Percentiles rank a stretch among this genome's conserved stretches.
These are phyloP conservation scores for Tetramorium parvispinum DNA, from an alignment of 1,140 invertebrate genomes.

Conservation along the genomic window DNA sequence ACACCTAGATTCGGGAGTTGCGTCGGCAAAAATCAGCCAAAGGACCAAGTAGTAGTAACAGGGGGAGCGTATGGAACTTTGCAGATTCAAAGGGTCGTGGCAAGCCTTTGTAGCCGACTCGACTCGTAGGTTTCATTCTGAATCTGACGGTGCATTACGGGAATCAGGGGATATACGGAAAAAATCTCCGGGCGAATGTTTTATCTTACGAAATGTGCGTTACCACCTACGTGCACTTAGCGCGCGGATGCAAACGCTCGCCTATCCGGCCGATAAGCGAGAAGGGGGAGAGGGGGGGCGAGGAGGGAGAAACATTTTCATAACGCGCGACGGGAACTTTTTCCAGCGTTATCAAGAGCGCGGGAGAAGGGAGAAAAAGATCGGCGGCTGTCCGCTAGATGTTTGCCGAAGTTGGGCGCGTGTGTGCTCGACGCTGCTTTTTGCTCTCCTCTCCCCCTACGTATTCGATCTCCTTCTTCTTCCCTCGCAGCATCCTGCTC, in stretches of 20 bases:
- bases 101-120: background rate
- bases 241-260: background rate
- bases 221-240: background rate
- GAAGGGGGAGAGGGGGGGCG: too few species aligned
- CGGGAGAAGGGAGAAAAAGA: background rate
- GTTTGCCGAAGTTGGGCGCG: slow-evolving; percentile 58
- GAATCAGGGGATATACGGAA: background rate
- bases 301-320: slow-evolving; percentile 21
- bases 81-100: background rate
- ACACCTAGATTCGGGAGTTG: background rate
- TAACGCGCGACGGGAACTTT: slow-evolving; percentile 53
- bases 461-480: slow-evolving; percentile 9
- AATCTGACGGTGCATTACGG: background rate
- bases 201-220: slow-evolving; percentile 11
- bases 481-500: slow-evolving; percentile 18
- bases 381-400: slow-evolving; percentile 54
- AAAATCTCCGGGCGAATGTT: background rate
- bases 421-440: slow-evolving; percentile 43
- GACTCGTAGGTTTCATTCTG: background rate
- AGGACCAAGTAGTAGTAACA: background rate
- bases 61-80: background rate
- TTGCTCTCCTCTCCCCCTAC: slow-evolving; percentile 34
- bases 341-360: slow-evolving; percentile 47
- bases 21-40: background rate
- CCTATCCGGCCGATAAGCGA: background rate